Evolutionary conservation across 2,797 vertebrate species (phyloP), one percentile per base, ranked within the genome.

Genomic region (Gallirallus australis): DNA sequence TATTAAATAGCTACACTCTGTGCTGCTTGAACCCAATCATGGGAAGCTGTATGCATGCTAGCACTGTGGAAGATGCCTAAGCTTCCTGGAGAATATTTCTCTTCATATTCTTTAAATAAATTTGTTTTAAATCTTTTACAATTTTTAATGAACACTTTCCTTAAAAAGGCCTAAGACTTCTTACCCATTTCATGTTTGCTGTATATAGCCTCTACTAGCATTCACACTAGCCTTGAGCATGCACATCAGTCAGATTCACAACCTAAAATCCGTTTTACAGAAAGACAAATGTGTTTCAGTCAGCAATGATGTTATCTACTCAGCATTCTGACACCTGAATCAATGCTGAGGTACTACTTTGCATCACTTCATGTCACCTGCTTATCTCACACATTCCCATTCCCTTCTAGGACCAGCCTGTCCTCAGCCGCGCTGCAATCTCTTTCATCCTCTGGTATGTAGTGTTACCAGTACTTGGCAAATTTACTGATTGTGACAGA

Each of bases 151-250:
- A 31, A 5, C 56, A 24, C 28, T 66, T 71, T 80, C 28, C 23
- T 54, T 57, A 60, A 59, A 73, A 57, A 35, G 69, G 24, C 12
- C n/a, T 20, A 59, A 57, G 40, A 37, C 11, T 53, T 31, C 24
- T 66, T 15, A 78, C 2, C 50, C 16, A 50, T 15, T 52, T 73
- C 3, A 3, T 2, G 12, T 9, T 88, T 0, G 0, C 20, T 54
- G 24, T 24, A 12, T 10, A 14, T n/a, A 21, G 37, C 23, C n/a
- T 57, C 40, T 12, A 31, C 14, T n/a, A 50, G 31, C 70, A 7
- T 12, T 86, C 42, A 23, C 2, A 31, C 9, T 10, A 89, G 30
- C 54, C 24, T 60, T 39, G 18, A 59, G 13, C 70, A 52, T 0
- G 11, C 11, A 61, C 10, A 7, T 50, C 25, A 48, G 60, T 21